Base-by-base conservation (phyloP, 2,888 invertebrate species). In the Philopedon plagiatum region DNA sequence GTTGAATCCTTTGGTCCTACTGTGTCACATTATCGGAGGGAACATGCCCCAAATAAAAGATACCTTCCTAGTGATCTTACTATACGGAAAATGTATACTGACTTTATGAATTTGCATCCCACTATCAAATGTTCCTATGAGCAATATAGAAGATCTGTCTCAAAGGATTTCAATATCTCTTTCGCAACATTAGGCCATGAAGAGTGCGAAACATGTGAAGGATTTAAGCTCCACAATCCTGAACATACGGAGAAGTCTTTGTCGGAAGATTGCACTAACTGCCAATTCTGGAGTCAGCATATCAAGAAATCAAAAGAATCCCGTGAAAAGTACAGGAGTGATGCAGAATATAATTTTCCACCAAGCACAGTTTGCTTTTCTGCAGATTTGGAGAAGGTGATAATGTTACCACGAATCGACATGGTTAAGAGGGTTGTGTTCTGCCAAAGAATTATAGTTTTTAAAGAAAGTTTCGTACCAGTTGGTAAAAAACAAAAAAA, bases 381-480 rank as follows among this genome's bases (percentile, higher is more conserved):
- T 23, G 73, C 58, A 11, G 71, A 75, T 32, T 51, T 71, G 18
- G 41, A 71, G 37, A 71, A 74, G 58, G 76, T 72, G 15, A 76
- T 26, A n/a, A 63, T 63, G 78, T 49, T 78, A 8, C 77, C 77
- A 5, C 18, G 76, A 11, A 49, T 73, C 7, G 78, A 78, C 3
- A 73, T 51, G 61, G 76, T 78, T 54, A 76, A 78, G 54, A 32
- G 41, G 15, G 74, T 73, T n/a, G 62, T n/a, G n/a, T n/a, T n/a
- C n/a, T n/a, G n/a, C n/a, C n/a, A n/a, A n/a, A n/a, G n/a, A n/a
- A n/a, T n/a, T 78, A n/a, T n/a, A 26, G 13, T 79, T 79, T 79
- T 66, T 49, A 78, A 79, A 57, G 71, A 77, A 73, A 78, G 72
- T 29, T 78, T 78, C 63, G 78, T 78, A n/a, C 77, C 75, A 11